phyloP scores from a whole-genome alignment of 2,113 vertebrate genomes.

The Blennius ocellaris region DNA sequence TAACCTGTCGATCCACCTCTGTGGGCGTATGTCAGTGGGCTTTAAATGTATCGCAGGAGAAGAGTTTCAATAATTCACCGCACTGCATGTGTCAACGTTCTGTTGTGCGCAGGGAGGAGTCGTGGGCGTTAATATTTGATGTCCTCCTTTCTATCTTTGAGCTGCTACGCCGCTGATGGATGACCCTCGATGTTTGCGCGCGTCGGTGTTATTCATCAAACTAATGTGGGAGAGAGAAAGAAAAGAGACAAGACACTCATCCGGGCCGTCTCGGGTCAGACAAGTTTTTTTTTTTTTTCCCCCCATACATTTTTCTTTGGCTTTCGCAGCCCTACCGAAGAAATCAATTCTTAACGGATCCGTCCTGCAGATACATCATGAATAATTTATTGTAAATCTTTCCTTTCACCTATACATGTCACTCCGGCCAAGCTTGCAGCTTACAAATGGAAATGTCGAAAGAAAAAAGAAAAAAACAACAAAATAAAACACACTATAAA shows the following conservation, averaged over 20 bases:
- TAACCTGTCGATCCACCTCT: conserved; percentile 8
- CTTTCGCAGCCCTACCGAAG: neutral
- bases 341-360: conserved; percentile 39
- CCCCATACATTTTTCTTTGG: conserved; percentile 29
- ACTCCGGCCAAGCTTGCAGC: conserved; percentile 3
- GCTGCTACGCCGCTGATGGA: conserved; percentile 53
- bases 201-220: conserved; percentile 67
- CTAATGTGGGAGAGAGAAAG: conserved; percentile 50
- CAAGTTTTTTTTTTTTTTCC: conserved; percentile 3
- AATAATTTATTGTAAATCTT: conserved; percentile 48
- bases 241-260: conserved; percentile 33
- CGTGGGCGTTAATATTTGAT: conserved; percentile 71
- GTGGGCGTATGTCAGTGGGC: conserved; percentile 25
- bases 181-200: conserved; percentile 45
- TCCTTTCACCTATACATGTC: conserved; percentile 24
- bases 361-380: conserved; percentile 19
- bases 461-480: conserved; percentile 33
- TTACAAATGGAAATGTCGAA: conserved; percentile 32
- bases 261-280: conserved; percentile 44
- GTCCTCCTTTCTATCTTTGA: conserved; percentile 55
- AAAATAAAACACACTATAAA: conserved; percentile 20
- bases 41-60: conserved; percentile 42
- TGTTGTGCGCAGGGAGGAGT: conserved; percentile 32
- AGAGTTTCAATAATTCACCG: conserved; percentile 70
- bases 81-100: conserved; percentile 48